Evolutionary conservation across 2,888 invertebrate species (phyloP).

Genomic region (Volucella zonaria): DNA sequence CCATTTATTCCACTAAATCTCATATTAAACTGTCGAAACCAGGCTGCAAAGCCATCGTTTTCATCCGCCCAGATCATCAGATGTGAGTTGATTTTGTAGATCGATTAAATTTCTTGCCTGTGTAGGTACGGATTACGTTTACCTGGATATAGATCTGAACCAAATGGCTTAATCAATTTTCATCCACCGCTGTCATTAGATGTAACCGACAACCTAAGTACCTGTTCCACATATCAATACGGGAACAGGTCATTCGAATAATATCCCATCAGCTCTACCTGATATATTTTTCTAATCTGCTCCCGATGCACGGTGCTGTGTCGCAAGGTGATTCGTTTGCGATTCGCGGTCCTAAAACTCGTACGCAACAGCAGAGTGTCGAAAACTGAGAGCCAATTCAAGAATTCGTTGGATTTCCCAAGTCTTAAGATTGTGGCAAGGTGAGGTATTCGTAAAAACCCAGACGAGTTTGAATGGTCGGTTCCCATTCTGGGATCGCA

Average conservation of each 20-base stretch:
- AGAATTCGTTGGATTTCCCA: conserved; percentile 58
- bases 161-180: conserved; percentile 40
- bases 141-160: conserved; percentile 1
- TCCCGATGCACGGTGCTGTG: conserved; percentile 26
- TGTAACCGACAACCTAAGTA: not conserved
- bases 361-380: conserved; percentile 34
- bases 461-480: conserved; percentile 50
- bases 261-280: conserved; percentile 18
- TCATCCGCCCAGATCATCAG: conserved; percentile 35
- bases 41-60: conserved; percentile 23
- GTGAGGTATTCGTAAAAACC: conserved; percentile 13
- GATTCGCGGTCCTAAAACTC: conserved; percentile 8
- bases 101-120: conserved; percentile 41
- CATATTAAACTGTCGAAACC: conserved; percentile 54
- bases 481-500: conserved; percentile 11
- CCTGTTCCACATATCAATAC: conserved; percentile 37
- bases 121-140: not conserved
- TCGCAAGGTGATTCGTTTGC: conserved; percentile 12
- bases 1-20: conserved; percentile 45
- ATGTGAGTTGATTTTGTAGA: conserved; percentile 14
- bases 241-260: conserved; percentile 1
- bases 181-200: not conserved
- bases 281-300: conserved; percentile 19
- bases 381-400: conserved; percentile 17
- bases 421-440: not conserved